A percentile compares a stretch with the other conserved stretches of the same genome.
These are phyloP conservation scores for Drusus annulatus DNA, from an alignment of 1,140 invertebrate genomes.

Conservation along the genomic window DNA sequence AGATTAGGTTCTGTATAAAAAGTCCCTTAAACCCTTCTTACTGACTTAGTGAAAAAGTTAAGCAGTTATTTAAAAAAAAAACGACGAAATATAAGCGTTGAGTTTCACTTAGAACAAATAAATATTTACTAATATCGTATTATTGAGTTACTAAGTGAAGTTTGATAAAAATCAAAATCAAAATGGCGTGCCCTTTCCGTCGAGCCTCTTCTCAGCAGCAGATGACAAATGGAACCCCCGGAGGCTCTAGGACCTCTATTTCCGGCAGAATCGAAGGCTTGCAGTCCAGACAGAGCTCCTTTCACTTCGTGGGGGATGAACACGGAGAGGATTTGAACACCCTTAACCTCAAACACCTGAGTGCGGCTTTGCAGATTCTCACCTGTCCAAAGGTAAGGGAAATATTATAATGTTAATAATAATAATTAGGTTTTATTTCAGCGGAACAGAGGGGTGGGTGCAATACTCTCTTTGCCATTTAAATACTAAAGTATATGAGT, in stretches of 20 bases:
- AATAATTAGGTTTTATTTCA: too few species aligned
- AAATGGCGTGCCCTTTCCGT: slow-evolving; percentile 69
- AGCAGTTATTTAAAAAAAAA: too few species aligned
- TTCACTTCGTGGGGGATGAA: slow-evolving; percentile 65
- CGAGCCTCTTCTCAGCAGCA: slow-evolving; percentile 69
- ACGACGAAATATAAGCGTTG: too few species aligned
- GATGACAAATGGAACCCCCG: slow-evolving; percentile 65
- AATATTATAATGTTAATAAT: too few species aligned
- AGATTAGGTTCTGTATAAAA: too few species aligned
- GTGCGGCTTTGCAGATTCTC: slow-evolving; percentile 73
- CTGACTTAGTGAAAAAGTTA: too few species aligned
- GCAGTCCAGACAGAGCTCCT: slow-evolving; percentile 67
- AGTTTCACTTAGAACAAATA: neutral
- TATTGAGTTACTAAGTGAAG: neutral
- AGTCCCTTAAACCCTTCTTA: too few species aligned
- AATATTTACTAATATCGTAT: too few species aligned
- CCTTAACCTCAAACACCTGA: slow-evolving; percentile 71
- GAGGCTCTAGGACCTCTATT: slow-evolving; percentile 59
- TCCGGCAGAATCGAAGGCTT: slow-evolving; percentile 58
- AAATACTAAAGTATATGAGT: too few species aligned
- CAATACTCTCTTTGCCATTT: too few species aligned
- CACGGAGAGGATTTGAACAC: slow-evolving; percentile 68
- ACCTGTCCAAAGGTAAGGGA: slow-evolving; percentile 72
- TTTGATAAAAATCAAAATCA: neutral
- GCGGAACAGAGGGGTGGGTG: too few species aligned